phyloP scores from a whole-genome alignment of 2,888 invertebrate genomes.

The Hoplodrina ambigua region DNA sequence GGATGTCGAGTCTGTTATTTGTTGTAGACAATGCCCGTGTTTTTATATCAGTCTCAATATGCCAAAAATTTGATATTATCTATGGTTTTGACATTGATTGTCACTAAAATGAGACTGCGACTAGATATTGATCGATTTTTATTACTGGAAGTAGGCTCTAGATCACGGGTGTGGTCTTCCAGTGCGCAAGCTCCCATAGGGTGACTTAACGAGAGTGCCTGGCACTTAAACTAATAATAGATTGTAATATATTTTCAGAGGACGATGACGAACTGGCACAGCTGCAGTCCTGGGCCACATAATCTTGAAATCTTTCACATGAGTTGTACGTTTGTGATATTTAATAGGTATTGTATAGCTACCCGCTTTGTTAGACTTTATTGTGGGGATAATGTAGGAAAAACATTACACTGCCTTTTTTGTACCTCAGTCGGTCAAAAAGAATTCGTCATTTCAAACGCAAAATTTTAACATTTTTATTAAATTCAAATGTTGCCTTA shows the following conservation, averaged over 20 bases:
- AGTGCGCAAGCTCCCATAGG: too few species aligned
- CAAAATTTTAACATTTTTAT: background rate
- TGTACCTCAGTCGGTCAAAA: background rate
- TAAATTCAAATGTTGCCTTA: background rate
- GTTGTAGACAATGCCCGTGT: too few species aligned
- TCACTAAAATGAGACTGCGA: too few species aligned
- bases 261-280: constrained; percentile 83
- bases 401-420: background rate
- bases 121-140: too few species aligned
- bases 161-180: too few species aligned
- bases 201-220: background rate
- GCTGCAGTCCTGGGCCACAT: constrained; percentile 87
- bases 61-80: too few species aligned
- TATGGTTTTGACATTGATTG: too few species aligned
- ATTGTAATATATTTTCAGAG: constrained; percentile 75
- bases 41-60: too few species aligned
- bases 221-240: background rate
- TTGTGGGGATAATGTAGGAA: constrained; percentile 42
- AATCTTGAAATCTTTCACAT: constrained; percentile 58
- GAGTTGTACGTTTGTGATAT: constrained; percentile 75
- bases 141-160: too few species aligned
- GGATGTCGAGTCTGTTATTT: too few species aligned
- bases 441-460: background rate
- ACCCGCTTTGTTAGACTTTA: constrained; percentile 26
- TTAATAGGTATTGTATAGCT: constrained; percentile 63